Conservation (phyloP, 2,888 invertebrate genomes). For the Theretra japonica region DNA sequence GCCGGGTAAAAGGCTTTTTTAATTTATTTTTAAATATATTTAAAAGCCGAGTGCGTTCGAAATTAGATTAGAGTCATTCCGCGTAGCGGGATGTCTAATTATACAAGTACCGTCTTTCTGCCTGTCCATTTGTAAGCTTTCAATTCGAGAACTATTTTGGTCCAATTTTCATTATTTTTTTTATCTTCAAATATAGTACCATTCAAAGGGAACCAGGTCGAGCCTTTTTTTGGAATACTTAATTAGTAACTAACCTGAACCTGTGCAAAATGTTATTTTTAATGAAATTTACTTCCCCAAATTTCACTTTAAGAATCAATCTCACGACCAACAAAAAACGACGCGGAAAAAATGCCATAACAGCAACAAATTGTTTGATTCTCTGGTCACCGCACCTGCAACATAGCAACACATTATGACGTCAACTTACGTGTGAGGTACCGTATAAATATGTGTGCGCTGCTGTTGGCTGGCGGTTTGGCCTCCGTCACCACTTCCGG, state of each 20-base stretch:
- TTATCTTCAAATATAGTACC: too few relatives aligned
- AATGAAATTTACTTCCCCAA: too few relatives aligned
- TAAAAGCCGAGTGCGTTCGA: neutral
- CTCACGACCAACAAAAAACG: too few relatives aligned
- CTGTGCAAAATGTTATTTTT: too few relatives aligned
- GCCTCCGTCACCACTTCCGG: slow-evolving; percentile 54
- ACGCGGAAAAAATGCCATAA: neutral
- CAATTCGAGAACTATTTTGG: too few relatives aligned
- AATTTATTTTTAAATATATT: slow-evolving; percentile 21
- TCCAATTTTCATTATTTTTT: too few relatives aligned
- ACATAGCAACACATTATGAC: slow-evolving; percentile 55
- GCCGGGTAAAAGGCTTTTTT: slow-evolving; percentile 27
- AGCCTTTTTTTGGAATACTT: too few relatives aligned
- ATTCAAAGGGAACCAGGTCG: too few relatives aligned
- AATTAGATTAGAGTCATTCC: neutral
- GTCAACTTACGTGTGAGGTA: slow-evolving; percentile 79
- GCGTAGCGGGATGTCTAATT: neutral
- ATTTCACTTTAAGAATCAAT: too few relatives aligned
- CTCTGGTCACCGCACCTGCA: slow-evolving; percentile 53
- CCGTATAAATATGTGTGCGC: slow-evolving; percentile 70
- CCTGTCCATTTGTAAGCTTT: too few relatives aligned
- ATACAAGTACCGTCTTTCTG: too few relatives aligned
- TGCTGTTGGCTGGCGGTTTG: slow-evolving; percentile 60
- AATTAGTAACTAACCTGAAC: too few relatives aligned
- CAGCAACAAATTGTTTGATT: neutral